These are phyloP conservation scores for Intellagama lesueurii DNA, from an alignment of 2,797 vertebrate genomes.

Conservation along the genomic window DNA sequence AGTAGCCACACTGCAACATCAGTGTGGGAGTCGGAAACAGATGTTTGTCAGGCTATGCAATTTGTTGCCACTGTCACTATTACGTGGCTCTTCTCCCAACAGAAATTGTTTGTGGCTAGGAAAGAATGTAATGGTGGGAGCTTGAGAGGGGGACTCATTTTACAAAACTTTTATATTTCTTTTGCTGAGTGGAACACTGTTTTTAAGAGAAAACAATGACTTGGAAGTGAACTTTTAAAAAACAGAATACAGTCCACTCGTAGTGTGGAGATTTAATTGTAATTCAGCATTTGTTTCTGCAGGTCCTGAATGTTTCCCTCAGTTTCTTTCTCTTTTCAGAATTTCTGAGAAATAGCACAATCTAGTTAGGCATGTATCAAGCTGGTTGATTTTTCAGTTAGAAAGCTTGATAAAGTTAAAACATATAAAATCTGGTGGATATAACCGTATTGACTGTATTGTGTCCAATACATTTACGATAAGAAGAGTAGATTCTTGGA, in stretches of 20 bases:
- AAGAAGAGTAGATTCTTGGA: background rate
- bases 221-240: conserved; percentile 28
- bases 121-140: conserved; percentile 74
- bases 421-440: no score
- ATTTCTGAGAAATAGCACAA: conserved; percentile 36
- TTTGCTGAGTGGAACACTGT: conserved; percentile 68
- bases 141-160: conserved; percentile 77
- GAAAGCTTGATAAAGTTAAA: background rate
- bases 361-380: background rate
- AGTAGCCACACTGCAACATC: conserved; percentile 70
- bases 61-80: conserved; percentile 81
- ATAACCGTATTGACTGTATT: background rate
- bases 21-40: conserved; percentile 84
- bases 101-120: conserved; percentile 78
- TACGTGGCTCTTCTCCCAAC: conserved; percentile 79
- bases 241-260: conserved; percentile 37
- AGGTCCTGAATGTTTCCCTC: conserved; percentile 27
- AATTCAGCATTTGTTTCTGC: background rate
- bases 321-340: conserved; percentile 1
- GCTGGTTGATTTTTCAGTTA: background rate
- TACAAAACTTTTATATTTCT: conserved; percentile 68
- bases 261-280: background rate
- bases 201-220: conserved; percentile 62
- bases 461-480: background rate
- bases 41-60: conserved; percentile 81